Evolutionary conservation across 1,140 invertebrate species (phyloP).

Genomic region (Semibalanus balanoides): DNA sequence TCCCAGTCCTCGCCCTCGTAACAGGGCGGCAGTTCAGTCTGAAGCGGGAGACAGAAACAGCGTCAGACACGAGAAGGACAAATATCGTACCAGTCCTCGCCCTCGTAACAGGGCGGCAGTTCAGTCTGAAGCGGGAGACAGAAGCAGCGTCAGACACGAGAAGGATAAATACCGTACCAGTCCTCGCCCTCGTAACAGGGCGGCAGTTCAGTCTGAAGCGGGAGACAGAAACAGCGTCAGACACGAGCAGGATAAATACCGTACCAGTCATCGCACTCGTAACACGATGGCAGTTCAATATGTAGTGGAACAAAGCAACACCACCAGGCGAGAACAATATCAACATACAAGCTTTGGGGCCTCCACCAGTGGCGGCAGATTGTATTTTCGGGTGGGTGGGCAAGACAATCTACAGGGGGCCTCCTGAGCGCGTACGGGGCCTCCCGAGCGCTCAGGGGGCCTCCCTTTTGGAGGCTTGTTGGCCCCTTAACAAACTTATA

Average conservation of each 20-base stretch:
- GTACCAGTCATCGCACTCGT: neutral
- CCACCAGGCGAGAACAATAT: neutral
- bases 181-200: neutral
- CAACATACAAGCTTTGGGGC: no score
- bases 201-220: no score
- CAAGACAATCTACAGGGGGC: no score
- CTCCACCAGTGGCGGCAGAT: no score
- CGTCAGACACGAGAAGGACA: no score
- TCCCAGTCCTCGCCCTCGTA: conserved; percentile 42
- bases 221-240: neutral
- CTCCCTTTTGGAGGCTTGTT: no score
- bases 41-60: neutral
- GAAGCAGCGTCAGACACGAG: neutral
- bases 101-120: conserved; percentile 1
- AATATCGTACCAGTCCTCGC: neutral
- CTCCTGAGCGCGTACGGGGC: no score
- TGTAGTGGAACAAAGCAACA: neutral
- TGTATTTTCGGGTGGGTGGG: no score
- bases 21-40: conserved; percentile 19
- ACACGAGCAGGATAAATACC: neutral
- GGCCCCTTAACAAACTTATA: no score
- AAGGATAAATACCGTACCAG: neutral
- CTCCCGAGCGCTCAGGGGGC: no score
- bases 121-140: no score
- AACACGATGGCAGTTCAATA: no score